Evolutionary conservation across 2,797 vertebrate genomes (phyloP).

Genomic region (Cossypha dichroa): DNA sequence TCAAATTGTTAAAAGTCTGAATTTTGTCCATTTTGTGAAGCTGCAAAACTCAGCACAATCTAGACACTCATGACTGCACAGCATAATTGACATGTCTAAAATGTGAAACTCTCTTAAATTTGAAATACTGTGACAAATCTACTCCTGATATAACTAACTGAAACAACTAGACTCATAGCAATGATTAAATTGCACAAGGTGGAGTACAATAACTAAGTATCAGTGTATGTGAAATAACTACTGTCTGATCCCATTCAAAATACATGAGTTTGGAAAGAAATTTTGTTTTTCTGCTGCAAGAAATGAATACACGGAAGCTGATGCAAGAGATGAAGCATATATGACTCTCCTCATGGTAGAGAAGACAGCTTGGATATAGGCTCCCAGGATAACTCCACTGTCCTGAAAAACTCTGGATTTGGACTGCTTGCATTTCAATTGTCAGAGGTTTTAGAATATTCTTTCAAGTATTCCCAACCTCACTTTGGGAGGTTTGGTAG

Average conservation of each 20-base stretch:
- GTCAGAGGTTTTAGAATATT: slow-evolving; percentile 19
- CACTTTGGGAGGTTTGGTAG: slow-evolving; percentile 58
- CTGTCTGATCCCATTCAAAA: background rate
- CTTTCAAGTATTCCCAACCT: slow-evolving; percentile 29
- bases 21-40: background rate
- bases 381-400: background rate
- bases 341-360: background rate
- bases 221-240: background rate
- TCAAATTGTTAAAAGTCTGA: background rate
- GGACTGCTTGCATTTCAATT: slow-evolving; percentile 12
- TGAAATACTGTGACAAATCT: background rate
- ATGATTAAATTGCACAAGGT: background rate
- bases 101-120: background rate
- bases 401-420: slow-evolving; percentile 11
- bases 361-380: background rate
- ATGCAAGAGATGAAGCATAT: background rate
- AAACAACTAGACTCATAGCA: background rate
- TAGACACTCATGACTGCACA: background rate
- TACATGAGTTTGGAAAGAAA: background rate
- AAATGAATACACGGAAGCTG: background rate
- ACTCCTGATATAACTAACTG: background rate
- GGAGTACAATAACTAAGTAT: background rate
- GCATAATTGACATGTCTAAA: background rate
- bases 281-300: background rate
- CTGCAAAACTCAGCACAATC: background rate